Conservation (phyloP, 2,113 vertebrate species). For the Clinocottus analis region DNA sequence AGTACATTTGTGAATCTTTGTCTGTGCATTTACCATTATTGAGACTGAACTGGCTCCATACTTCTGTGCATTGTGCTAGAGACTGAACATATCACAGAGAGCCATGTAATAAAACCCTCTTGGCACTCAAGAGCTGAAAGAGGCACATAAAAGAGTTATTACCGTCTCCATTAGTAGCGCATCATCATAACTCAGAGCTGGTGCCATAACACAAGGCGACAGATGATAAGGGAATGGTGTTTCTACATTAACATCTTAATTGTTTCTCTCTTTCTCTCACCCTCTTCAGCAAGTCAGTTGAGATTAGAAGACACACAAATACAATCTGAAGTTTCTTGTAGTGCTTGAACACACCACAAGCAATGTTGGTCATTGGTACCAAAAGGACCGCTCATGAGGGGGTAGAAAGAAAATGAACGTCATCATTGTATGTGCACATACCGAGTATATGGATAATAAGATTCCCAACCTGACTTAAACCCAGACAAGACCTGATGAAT, state of each 20-base stretch:
- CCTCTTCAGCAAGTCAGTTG: background rate
- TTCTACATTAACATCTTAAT: constrained; percentile 5
- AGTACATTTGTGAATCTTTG: no score
- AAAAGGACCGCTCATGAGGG: no score
- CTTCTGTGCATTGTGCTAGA: background rate
- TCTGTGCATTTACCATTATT: no score
- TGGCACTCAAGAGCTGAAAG: constrained; percentile 26
- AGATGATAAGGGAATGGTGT: constrained; percentile 8
- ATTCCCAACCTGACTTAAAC: background rate
- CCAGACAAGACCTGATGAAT: background rate
- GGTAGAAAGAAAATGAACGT: background rate
- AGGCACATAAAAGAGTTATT: constrained; percentile 44
- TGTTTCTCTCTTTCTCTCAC: background rate
- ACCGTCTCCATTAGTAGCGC: constrained; percentile 49
- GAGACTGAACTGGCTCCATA: no score
- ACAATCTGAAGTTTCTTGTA: background rate
- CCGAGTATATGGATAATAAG: background rate
- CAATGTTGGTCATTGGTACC: background rate
- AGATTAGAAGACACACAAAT: background rate
- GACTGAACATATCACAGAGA: constrained; percentile 19
- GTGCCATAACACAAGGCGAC: constrained; percentile 1
- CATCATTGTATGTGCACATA: background rate
- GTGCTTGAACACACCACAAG: background rate
- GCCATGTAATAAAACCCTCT: constrained; percentile 37
- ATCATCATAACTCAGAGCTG: constrained; percentile 45